phyloP scores from a whole-genome alignment of 2,113 vertebrate species.

The Mugil cephalus region DNA sequence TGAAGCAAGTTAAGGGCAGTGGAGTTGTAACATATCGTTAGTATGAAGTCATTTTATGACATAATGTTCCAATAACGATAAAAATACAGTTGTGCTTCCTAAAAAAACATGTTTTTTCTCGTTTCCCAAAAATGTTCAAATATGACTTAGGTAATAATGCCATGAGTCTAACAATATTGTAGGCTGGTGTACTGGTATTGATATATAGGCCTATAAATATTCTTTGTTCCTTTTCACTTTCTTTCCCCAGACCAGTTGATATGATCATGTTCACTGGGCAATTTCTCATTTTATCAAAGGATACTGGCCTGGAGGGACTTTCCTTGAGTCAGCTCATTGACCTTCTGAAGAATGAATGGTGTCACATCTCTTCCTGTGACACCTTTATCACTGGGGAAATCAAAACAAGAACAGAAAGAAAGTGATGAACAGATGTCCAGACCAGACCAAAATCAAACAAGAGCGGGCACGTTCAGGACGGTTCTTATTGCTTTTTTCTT shows the following conservation, averaged over 20 bases:
- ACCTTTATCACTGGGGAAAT: slow-evolving; percentile 76
- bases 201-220: not conserved
- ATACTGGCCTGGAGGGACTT: slow-evolving; percentile 91
- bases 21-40: not conserved
- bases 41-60: not conserved
- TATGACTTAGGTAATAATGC: too few species aligned
- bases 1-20: slow-evolving; percentile 47
- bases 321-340: slow-evolving; percentile 87
- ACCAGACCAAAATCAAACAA: too few species aligned
- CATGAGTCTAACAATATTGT: not conserved
- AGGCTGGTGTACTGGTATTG: too few species aligned
- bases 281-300: slow-evolving; percentile 68
- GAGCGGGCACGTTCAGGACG: too few species aligned
- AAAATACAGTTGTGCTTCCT: too few species aligned
- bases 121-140: too few species aligned
- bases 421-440: rapidly evolving
- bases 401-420: slow-evolving; percentile 20
- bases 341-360: slow-evolving; percentile 88
- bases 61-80: too few species aligned
- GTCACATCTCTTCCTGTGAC: slow-evolving; percentile 90
- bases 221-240: not conserved
- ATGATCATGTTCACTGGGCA: slow-evolving; percentile 9
- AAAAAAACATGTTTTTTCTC: too few species aligned
- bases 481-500: too few species aligned
- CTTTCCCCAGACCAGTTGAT: not conserved